phyloP scores from a whole-genome alignment of 1,140 invertebrate genomes.

The Radopholus similis region DNA sequence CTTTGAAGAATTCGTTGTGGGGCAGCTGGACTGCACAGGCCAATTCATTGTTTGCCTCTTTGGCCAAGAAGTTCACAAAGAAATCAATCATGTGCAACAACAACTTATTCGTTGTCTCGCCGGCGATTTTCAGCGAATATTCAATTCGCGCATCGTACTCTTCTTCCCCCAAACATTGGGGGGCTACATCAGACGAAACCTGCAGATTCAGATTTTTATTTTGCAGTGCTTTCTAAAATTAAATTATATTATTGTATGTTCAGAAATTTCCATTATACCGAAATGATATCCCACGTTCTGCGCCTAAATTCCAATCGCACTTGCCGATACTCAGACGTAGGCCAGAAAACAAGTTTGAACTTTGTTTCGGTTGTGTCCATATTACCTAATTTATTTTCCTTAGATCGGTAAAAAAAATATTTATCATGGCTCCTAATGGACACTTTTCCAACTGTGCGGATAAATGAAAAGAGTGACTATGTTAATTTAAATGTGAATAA shows the following conservation, averaged over 20 bases:
- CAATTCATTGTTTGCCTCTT: constrained; percentile 8
- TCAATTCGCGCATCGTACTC: constrained; percentile 27
- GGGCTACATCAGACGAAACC: neutral
- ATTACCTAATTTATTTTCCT: too few relatives aligned
- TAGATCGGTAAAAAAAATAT: too few relatives aligned
- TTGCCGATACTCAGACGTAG: constrained; percentile 12
- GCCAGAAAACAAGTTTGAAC: constrained; percentile 28
- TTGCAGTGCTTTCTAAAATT: constrained; percentile 22
- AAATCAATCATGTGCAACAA: constrained; percentile 25
- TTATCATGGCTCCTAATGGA: too few relatives aligned
- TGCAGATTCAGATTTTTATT: constrained; percentile 17
- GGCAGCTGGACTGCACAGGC: constrained; percentile 11
- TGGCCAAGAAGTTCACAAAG: constrained; percentile 9
- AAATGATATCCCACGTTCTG: constrained; percentile 17
- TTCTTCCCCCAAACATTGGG: constrained; percentile 25
- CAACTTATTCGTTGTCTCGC: neutral
- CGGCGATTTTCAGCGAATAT: constrained; percentile 16
- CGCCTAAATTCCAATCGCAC: constrained; percentile 12
- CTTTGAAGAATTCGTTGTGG: constrained; percentile 23
- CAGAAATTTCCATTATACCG: constrained; percentile 13
- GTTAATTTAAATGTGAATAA: too few relatives aligned
- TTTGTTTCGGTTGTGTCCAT: constrained; percentile 21
- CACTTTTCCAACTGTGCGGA: too few relatives aligned
- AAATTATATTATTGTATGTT: neutral
- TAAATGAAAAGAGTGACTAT: too few relatives aligned